Evolutionary conservation across 2,113 vertebrate species (phyloP).

Genomic region (Tapirus terrestris): DNA sequence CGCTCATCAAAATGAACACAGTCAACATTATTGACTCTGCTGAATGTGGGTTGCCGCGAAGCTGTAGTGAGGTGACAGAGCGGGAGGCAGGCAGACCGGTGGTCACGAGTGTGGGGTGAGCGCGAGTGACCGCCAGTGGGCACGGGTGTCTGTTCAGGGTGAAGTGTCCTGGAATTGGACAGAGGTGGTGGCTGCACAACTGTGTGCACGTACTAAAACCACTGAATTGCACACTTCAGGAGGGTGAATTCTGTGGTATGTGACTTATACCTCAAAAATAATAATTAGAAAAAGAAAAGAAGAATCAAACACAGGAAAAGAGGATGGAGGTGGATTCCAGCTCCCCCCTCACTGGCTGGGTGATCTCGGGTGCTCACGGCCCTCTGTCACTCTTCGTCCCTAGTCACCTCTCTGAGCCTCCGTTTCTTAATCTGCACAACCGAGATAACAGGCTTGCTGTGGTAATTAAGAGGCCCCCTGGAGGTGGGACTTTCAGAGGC

Average conservation of each 20-base stretch:
- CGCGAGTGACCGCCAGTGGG: rapidly evolving
- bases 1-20: rapidly evolving
- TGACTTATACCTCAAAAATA: neutral
- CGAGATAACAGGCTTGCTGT: neutral
- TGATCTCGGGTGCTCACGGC: rapidly evolving
- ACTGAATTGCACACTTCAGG: neutral
- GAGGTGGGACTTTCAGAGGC: neutral
- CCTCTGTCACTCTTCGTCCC: too few species aligned
- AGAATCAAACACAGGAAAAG: too few species aligned
- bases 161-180: neutral
- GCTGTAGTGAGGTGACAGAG: rapidly evolving
- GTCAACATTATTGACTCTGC: too few species aligned
- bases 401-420: neutral
- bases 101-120: rapidly evolving
- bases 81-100: rapidly evolving
- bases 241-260: neutral
- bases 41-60: rapidly evolving
- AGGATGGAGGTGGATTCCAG: rapidly evolving
- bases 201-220: rapidly evolving
- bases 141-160: rapidly evolving
- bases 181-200: too few species aligned
- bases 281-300: neutral
- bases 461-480: neutral
- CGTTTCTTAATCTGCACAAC: neutral
- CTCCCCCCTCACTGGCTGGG: neutral